Conservation (phyloP, 1,140 invertebrate genomes). For the Brachionus asplanchnoidis region DNA sequence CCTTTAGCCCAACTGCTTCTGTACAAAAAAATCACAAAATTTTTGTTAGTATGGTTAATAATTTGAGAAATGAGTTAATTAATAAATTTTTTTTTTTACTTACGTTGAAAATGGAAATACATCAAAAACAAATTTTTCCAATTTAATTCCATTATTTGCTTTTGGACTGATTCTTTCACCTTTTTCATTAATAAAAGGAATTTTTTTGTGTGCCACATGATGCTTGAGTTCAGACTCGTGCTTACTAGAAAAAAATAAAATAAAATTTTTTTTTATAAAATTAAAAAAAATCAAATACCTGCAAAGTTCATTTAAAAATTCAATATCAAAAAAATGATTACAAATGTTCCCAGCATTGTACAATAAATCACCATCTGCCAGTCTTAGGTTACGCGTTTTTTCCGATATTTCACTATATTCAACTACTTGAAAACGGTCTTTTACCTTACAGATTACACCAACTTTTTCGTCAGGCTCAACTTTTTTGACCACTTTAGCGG, state of each 20-base stretch:
- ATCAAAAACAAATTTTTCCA: conserved; percentile 99
- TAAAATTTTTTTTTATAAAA: too few relatives aligned
- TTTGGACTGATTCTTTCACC: conserved; percentile 70
- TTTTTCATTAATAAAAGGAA: conserved; percentile 71
- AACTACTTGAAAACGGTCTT: conserved; percentile 77
- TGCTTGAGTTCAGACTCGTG: conserved; percentile 67
- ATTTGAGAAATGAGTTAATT: background rate
- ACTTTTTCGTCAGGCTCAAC: conserved; percentile 82
- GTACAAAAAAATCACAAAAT: background rate
- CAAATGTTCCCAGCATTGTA: conserved; percentile 96
- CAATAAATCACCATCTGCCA: conserved; percentile 71
- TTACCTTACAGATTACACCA: conserved; percentile 84
- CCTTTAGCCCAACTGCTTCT: conserved; percentile 28
- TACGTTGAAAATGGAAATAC: conserved; percentile 83
- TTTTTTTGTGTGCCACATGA: conserved; percentile 96
- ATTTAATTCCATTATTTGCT: conserved; percentile 89
- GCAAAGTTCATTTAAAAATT: conserved; percentile 68
- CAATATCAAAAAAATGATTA: conserved; percentile 89
- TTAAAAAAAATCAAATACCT: conserved; percentile 46
- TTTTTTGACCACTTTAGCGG: conserved; percentile 90
- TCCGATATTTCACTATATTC: conserved; percentile 94
- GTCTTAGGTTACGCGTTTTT: conserved; percentile 73
- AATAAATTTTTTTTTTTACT: conserved; percentile 45
- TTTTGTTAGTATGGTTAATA: background rate
- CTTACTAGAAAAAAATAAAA: conserved; percentile 37